Conservation (phyloP, 2,113 vertebrate genomes). For the Colaptes auratus region DNA sequence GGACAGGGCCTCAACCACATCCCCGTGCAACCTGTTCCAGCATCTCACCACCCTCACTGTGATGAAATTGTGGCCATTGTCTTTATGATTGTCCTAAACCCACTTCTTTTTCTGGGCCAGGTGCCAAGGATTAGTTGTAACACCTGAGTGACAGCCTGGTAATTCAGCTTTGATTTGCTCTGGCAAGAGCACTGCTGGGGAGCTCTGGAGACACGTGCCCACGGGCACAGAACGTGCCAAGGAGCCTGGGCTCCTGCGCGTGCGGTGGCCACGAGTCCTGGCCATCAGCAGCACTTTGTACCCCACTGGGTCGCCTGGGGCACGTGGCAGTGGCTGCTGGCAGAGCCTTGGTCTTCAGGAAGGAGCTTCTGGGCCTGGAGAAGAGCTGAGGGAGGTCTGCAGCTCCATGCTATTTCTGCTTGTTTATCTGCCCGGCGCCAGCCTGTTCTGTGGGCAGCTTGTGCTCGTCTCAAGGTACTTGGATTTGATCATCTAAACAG, state of each 20-base stretch:
- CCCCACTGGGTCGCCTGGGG: neutral
- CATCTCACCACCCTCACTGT: too few species aligned
- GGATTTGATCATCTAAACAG: constrained; percentile 76
- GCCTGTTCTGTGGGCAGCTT: constrained; percentile 70
- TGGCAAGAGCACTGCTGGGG: neutral
- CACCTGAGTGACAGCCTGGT: neutral
- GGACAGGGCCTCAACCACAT: too few species aligned
- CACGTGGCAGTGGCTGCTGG: neutral
- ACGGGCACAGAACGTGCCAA: neutral
- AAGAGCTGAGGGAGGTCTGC: constrained; percentile 9
- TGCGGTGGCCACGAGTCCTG: neutral
- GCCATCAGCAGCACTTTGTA: neutral
- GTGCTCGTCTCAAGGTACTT: constrained; percentile 75
- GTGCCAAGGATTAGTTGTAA: neutral
- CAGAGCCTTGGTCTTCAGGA: neutral
- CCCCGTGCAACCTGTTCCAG: too few species aligned
- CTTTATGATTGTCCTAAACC: neutral
- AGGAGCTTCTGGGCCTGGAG: neutral
- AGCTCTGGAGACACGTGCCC: neutral
- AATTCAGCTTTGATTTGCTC: neutral
- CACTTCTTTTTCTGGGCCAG: neutral
- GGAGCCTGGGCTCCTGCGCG: rapidly evolving
- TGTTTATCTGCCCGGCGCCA: constrained; percentile 58
- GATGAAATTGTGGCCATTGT: too few species aligned
- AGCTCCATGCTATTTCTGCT: neutral